Evolutionary conservation across 2,797 vertebrate species (phyloP).

Genomic region (Thripadectes ignobilis): DNA sequence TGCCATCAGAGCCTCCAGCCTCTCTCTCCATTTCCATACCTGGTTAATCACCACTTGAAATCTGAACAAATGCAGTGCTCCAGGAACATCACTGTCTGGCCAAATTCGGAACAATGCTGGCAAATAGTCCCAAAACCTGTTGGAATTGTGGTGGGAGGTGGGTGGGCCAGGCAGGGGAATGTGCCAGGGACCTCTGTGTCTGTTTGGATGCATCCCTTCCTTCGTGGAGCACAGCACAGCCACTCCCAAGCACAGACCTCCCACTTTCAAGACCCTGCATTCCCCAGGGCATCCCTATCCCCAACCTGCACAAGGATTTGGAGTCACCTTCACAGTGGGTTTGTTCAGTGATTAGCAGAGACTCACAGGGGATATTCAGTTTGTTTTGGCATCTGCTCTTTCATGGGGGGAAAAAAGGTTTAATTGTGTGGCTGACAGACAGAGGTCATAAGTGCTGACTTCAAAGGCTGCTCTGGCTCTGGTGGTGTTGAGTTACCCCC

Average conservation of each 20-base stretch:
- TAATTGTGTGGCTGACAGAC: background rate
- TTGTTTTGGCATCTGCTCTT: background rate
- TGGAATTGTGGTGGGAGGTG: background rate
- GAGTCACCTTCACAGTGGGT: background rate
- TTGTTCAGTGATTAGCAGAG: background rate
- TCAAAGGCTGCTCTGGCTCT: background rate
- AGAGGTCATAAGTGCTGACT: conserved; percentile 4
- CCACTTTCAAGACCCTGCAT: accelerated
- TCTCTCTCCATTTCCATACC: background rate
- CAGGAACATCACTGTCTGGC: background rate
- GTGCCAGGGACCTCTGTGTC: background rate
- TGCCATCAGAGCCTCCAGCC: background rate
- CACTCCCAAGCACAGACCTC: accelerated
- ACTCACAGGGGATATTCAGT: background rate
- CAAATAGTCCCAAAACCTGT: background rate
- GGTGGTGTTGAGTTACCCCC: background rate
- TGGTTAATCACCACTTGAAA: background rate
- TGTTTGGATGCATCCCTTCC: accelerated
- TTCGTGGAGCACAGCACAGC: accelerated
- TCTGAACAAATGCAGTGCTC: background rate
- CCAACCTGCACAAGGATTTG: background rate
- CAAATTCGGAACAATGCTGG: background rate
- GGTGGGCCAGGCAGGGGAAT: background rate
- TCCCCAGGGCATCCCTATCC: accelerated
- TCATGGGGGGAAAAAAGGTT: background rate